phyloP scores from a whole-genome alignment of 2,797 vertebrate genomes.

The Heteromormyrus szaboi region DNA sequence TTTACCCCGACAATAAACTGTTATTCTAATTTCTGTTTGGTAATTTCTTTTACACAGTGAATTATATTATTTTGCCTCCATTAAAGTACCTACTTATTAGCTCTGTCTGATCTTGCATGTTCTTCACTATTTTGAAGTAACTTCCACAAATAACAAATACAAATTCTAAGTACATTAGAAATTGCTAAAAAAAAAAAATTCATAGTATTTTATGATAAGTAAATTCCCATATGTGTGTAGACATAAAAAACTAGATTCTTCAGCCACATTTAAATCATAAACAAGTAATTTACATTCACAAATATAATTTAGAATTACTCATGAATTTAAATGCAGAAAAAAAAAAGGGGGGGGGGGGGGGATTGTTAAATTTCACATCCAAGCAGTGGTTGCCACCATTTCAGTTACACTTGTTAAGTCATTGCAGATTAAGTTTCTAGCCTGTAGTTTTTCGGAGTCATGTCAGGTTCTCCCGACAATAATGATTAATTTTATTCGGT shows the following conservation, averaged over 20 bases:
- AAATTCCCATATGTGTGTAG: background rate
- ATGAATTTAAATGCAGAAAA: background rate
- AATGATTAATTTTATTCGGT: background rate
- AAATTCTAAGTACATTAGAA: background rate
- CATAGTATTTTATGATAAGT: background rate
- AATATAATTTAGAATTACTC: background rate
- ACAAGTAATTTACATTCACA: background rate
- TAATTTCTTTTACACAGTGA: background rate
- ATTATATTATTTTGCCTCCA: background rate
- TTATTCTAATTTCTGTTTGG: background rate
- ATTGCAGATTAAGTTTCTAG: background rate
- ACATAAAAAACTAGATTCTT: background rate
- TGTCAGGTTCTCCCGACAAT: background rate
- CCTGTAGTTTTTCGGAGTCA: background rate
- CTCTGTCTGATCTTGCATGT: background rate
- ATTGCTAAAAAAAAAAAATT: background rate
- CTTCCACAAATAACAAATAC: background rate
- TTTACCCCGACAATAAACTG: background rate
- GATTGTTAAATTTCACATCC: background rate
- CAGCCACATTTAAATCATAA: background rate
- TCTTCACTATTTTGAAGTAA: background rate
- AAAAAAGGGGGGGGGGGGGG: background rate
- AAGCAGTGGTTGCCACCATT: background rate
- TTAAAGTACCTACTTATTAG: background rate
- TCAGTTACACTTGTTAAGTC: background rate